These are phyloP conservation scores for Aratinga solstitialis DNA, from an alignment of 2,797 vertebrate genomes.

Conservation along the genomic window DNA sequence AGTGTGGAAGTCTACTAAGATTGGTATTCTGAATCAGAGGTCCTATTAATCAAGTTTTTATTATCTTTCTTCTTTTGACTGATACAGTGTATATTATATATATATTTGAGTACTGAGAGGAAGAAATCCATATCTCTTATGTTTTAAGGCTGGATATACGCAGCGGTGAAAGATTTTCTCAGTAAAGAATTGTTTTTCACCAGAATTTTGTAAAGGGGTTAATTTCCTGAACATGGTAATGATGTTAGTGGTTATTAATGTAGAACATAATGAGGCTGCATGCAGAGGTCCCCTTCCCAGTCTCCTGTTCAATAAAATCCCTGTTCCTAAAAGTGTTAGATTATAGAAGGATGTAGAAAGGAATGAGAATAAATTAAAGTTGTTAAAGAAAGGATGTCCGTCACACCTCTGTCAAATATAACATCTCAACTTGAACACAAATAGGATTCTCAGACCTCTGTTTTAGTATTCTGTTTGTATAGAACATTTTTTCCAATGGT, in stretches of 20 bases:
- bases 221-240: background rate
- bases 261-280: background rate
- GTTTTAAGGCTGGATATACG: background rate
- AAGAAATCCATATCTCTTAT: background rate
- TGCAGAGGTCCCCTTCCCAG: background rate
- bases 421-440: background rate
- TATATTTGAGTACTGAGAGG: background rate
- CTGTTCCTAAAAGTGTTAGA: background rate
- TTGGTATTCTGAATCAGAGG: background rate
- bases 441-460: background rate
- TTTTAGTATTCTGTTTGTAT: background rate
- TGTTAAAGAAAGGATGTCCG: background rate
- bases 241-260: background rate
- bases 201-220: background rate
- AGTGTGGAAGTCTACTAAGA: background rate
- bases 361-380: background rate
- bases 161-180: background rate
- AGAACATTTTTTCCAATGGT: background rate
- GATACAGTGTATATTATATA: background rate
- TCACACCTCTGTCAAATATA: background rate
- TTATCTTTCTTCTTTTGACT: background rate
- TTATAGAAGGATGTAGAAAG: background rate
- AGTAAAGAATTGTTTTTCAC: background rate
- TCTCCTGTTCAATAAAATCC: background rate
- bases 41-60: background rate